Conservation (phyloP, 37 sponge, comb jelly and placozoan species). For the Ianthella basta region DNA sequence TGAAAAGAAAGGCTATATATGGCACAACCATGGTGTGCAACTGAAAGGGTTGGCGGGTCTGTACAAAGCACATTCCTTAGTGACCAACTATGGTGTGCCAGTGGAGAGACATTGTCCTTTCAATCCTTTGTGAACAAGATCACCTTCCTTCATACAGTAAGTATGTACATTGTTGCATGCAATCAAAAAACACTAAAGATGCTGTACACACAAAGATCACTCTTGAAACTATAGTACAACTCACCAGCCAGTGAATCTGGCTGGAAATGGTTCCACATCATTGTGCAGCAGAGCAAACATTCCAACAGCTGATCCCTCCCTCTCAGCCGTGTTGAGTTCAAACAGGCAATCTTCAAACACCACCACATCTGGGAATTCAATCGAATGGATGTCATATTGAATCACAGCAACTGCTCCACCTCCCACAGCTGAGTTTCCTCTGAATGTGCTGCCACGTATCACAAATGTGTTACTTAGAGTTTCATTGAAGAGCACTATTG, state of each 20-base stretch:
- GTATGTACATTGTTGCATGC: no score
- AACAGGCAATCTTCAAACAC: neutral
- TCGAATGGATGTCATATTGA: neutral
- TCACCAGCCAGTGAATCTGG: neutral
- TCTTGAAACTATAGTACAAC: neutral
- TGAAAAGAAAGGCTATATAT: no score
- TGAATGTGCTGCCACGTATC: neutral
- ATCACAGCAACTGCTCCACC: constrained; percentile 4
- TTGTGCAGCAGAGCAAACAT: neutral
- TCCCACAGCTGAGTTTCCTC: constrained; percentile 11
- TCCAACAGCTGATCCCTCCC: constrained; percentile 23
- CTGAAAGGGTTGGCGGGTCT: no score
- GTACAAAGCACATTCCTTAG: no score
- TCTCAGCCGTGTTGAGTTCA: neutral
- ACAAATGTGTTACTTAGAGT: neutral
- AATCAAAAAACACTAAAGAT: no score
- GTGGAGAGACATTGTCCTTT: no score
- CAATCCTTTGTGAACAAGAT: no score
- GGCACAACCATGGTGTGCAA: no score
- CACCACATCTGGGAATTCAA: neutral
- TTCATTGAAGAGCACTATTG: neutral
- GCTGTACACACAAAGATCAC: no score
- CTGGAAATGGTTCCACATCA: neutral
- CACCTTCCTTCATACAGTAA: no score
- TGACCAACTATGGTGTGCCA: no score